phyloP scores from a whole-genome alignment of 2,888 invertebrate genomes.

The Drosophila emarginata region DNA sequence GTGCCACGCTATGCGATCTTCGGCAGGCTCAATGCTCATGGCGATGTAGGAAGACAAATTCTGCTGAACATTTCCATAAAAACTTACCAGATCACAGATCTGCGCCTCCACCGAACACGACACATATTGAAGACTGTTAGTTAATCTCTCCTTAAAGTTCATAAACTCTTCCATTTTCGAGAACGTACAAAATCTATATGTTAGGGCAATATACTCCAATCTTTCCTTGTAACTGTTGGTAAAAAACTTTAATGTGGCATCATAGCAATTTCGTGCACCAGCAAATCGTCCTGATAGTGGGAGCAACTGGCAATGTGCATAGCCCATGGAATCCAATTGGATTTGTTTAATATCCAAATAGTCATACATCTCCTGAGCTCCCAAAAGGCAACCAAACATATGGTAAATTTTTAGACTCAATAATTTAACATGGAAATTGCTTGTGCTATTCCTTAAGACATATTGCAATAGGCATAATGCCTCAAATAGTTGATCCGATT shows the following conservation, averaged over 20 bases:
- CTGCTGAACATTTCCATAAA: slow-evolving; percentile 80
- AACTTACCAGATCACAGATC: slow-evolving; percentile 86
- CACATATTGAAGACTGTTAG: slow-evolving; percentile 91
- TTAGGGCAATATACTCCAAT: slow-evolving; percentile 94
- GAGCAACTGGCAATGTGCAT: slow-evolving; percentile 90
- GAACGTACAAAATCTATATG: slow-evolving; percentile 97
- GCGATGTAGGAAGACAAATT: slow-evolving; percentile 84
- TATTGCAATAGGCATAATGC: slow-evolving; percentile 89
- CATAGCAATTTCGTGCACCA: slow-evolving; percentile 87
- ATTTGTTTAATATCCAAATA: slow-evolving; percentile 95
- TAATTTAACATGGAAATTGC: slow-evolving; percentile 95
- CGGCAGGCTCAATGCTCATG: slow-evolving; percentile 85
- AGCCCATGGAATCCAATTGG: slow-evolving; percentile 95
- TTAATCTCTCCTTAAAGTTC: slow-evolving; percentile 90
- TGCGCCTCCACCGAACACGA: slow-evolving; percentile 87
- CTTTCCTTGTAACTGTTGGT: slow-evolving; percentile 94
- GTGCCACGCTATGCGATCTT: slow-evolving; percentile 85
- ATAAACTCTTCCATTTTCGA: slow-evolving; percentile 95
- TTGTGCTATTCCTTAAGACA: slow-evolving; percentile 89
- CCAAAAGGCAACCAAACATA: slow-evolving; percentile 87
- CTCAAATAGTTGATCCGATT: slow-evolving; percentile 85
- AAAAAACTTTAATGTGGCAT: slow-evolving; percentile 92
- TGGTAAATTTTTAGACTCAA: slow-evolving; percentile 92
- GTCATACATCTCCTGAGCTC: slow-evolving; percentile 89
- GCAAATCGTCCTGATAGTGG: slow-evolving; percentile 88